Evolutionary conservation across 2,113 vertebrate genomes (phyloP).

Genomic region (Pedionomus torquatus): DNA sequence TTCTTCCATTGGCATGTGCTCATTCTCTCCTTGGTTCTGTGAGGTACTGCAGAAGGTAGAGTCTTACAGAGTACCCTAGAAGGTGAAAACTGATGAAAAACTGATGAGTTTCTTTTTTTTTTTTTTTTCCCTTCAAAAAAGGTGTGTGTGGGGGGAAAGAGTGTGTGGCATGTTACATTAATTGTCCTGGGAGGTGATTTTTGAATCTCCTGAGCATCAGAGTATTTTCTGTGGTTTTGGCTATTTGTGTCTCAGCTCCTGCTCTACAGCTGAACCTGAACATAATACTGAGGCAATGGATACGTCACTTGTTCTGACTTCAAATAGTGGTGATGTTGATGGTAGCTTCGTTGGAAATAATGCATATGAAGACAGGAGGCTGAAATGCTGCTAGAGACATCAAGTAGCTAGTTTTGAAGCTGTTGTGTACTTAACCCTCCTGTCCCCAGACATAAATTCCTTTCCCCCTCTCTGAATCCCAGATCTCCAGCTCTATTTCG

Average conservation of each 20-base stretch:
- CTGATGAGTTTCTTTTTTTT: background rate
- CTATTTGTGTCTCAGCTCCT: background rate
- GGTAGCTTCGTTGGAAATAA: conserved; percentile 10
- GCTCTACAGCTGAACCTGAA: background rate
- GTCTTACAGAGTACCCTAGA: background rate
- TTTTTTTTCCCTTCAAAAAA: background rate
- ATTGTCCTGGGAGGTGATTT: background rate
- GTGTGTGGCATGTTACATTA: rapidly evolving
- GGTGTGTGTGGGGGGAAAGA: no score
- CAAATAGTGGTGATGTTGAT: background rate
- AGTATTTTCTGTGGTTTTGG: background rate
- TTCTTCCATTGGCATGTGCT: background rate
- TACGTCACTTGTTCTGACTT: background rate
- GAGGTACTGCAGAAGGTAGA: background rate
- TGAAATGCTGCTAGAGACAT: background rate
- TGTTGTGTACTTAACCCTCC: background rate
- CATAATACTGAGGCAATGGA: background rate
- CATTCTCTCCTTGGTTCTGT: rapidly evolving
- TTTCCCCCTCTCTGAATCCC: background rate
- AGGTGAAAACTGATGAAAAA: background rate
- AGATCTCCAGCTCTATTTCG: conserved; percentile 42
- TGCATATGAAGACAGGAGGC: background rate
- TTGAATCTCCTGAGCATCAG: background rate
- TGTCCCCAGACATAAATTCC: background rate
- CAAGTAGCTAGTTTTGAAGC: conserved; percentile 3